Conservation (phyloP, 2,888 invertebrate species). For the Euzophera pinguis region DNA sequence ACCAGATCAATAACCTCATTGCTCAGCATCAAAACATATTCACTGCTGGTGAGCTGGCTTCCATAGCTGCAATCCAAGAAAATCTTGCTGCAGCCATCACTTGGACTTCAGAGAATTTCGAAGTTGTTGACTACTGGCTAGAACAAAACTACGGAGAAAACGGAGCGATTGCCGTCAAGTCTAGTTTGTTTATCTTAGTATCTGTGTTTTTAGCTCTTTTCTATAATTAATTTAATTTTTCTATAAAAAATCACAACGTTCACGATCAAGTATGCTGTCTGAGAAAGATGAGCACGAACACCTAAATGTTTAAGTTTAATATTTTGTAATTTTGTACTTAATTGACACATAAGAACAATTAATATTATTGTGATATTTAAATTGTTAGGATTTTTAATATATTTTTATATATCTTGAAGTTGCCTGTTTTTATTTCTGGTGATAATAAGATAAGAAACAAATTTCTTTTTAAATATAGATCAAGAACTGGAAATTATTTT, state of each 20-base stretch:
- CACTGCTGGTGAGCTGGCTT: slow-evolving; percentile 55
- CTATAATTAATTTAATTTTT: slow-evolving; percentile 32
- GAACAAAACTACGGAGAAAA: slow-evolving; percentile 39
- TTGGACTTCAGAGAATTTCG: slow-evolving; percentile 49
- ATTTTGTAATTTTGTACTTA: slow-evolving; percentile 10
- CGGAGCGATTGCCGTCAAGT: slow-evolving; percentile 39
- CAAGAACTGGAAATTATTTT: too few species aligned
- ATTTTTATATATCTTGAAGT: background rate
- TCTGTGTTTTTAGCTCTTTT: slow-evolving; percentile 41
- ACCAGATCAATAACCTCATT: slow-evolving; percentile 41
- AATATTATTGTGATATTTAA: background rate
- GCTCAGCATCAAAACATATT: slow-evolving; percentile 43
- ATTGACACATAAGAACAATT: background rate
- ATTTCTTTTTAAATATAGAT: too few species aligned
- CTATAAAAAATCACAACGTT: too few species aligned
- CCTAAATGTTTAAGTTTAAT: too few species aligned
- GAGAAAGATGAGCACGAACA: too few species aligned
- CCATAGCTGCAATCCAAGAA: slow-evolving; percentile 53
- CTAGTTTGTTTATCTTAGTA: slow-evolving; percentile 46
- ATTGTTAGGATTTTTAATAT: background rate
- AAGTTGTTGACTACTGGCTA: slow-evolving; percentile 51
- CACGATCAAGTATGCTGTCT: too few species aligned
- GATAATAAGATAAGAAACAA: too few species aligned
- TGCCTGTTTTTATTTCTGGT: background rate
- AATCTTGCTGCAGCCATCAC: slow-evolving; percentile 61